Evolutionary conservation across 1,140 invertebrate genomes (phyloP).

Genomic region (Stratiolaelaps scimitus): DNA sequence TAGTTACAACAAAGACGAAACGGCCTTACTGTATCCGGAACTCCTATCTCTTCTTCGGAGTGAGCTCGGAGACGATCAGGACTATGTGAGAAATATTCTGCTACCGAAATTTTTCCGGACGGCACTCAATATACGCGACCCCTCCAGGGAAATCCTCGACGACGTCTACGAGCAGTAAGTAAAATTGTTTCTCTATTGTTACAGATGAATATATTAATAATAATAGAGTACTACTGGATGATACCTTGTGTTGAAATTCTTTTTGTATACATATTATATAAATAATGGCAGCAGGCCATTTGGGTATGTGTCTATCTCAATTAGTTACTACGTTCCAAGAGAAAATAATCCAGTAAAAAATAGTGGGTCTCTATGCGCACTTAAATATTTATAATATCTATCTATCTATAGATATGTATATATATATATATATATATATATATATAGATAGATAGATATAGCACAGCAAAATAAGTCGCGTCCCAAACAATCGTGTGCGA

Average conservation of each 20-base stretch:
- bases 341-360: too few species aligned
- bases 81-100: slow-evolving; percentile 20
- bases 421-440: too few species aligned
- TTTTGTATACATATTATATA: background rate
- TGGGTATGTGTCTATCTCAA: too few species aligned
- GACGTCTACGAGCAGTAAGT: slow-evolving; percentile 7
- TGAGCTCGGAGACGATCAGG: slow-evolving; percentile 7
- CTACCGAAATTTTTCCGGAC: slow-evolving; percentile 26
- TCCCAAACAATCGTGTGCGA: background rate
- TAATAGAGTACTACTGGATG: background rate
- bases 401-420: too few species aligned
- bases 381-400: too few species aligned
- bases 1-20: slow-evolving; percentile 7
- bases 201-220: too few species aligned
- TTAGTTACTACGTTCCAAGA: too few species aligned
- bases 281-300: background rate
- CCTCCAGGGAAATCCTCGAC: background rate
- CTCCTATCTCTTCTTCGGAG: background rate
- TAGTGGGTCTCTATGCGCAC: too few species aligned
- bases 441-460: too few species aligned
- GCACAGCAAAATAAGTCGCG: too few species aligned
- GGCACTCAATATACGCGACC: background rate
- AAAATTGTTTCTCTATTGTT: background rate
- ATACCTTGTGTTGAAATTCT: background rate
- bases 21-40: slow-evolving; percentile 6